These are phyloP conservation scores for Prunella fulvescens DNA, from an alignment of 2,113 vertebrate genomes.

Conservation along the genomic window DNA sequence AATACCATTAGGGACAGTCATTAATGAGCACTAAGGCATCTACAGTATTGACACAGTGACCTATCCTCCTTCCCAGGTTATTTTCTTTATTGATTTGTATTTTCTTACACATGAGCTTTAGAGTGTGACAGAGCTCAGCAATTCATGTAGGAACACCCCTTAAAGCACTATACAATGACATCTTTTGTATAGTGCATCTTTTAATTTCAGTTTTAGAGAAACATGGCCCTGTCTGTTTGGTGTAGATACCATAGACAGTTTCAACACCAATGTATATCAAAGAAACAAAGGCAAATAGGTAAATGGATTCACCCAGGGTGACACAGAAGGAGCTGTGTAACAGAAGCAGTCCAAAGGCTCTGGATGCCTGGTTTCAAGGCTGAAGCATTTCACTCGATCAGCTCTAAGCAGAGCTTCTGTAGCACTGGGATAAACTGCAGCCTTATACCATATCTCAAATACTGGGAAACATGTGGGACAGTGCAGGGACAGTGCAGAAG, in stretches of 20 bases:
- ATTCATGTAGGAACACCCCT: not conserved
- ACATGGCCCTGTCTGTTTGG: not conserved
- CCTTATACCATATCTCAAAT: not conserved
- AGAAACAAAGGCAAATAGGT: not conserved
- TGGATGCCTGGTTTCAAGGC: not conserved
- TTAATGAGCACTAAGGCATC: constrained; percentile 32
- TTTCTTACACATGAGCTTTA: not conserved
- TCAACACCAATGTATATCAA: not conserved
- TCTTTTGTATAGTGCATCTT: not conserved
- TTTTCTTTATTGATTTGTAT: constrained; percentile 33
- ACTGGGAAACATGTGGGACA: not conserved
- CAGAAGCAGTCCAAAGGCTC: not conserved
- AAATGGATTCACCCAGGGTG: not conserved
- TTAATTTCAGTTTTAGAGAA: not conserved
- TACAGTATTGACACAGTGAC: not conserved
- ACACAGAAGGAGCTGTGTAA: not conserved
- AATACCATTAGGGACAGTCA: constrained; percentile 21
- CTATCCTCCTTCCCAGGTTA: not conserved
- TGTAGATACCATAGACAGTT: not conserved
- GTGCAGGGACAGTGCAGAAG: not conserved
- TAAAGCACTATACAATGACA: not conserved
- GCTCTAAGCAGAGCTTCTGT: not conserved
- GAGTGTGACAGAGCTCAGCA: not conserved
- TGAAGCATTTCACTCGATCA: not conserved
- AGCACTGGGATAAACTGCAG: not conserved